Evolutionary conservation across 2,113 vertebrate species (phyloP), one percentile per base, ranked within the genome.

Genomic region (Plectropomus leopardus): DNA sequence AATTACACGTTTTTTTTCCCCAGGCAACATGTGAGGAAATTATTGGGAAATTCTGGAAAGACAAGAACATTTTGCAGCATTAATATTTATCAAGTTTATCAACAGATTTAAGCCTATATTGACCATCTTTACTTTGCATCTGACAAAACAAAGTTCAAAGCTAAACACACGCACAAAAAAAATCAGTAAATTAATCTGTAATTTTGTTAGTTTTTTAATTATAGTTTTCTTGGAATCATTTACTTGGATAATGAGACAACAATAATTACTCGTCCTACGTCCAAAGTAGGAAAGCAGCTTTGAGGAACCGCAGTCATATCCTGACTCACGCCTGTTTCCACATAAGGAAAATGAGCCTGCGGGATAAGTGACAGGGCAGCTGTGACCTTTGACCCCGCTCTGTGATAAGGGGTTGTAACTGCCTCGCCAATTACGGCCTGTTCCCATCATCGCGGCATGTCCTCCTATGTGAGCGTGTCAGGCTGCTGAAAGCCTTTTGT

Each of bases 321-420:
- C 66, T 60, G 58, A 55, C 44, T 53, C 44, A 40, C 8, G 30
- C 69, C 34, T 30, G 32, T 67, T 65, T 67, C 73, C 82, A 79
- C 77, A 73, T 87, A 66, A 84, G 51, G 72, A 76, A 74, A 57
- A 75, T 72, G 73, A 73, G 73, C 42, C 68, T 69, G 34, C 24
- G 3, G 44, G 77, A 61, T 74, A 66, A 79, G 63, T 76, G 58
- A 73, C 42, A 10, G 48, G 32, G 67, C 32, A 40, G 67, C 81
- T 57, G 83, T 72, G 60, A n/a, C 64, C 72, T 58, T 17, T 53
- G 40, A 14, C 57, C 54, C 58, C 14, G 47, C 17, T 64, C 23
- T 23, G 44, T 70, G 65, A 80, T 78, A 57, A 76, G 63, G 8
- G 42, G 28, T 53, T 76, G 14, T 34, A 59, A 54, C 40, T 3